phyloP scores from a whole-genome alignment of 1,140 invertebrate genomes.

The Laodelphax striatellus region DNA sequence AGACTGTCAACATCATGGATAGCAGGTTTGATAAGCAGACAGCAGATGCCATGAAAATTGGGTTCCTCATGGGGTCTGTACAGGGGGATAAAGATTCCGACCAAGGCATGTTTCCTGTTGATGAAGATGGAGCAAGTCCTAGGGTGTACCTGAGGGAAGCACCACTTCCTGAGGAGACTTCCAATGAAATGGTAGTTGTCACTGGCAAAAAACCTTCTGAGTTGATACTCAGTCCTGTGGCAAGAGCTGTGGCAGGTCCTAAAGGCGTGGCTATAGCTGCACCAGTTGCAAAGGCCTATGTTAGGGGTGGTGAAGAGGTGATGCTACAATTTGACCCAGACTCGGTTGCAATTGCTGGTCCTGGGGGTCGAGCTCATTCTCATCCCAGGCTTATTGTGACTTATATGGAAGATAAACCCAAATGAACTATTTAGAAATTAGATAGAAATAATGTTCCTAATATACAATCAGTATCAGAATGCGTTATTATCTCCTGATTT shows the following conservation, averaged over 20 bases:
- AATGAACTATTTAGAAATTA: neutral
- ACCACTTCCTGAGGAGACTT: neutral
- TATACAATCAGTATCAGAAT: no score
- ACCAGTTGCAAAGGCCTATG: slow-evolving; percentile 44
- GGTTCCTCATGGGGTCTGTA: neutral
- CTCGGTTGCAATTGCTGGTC: slow-evolving; percentile 54
- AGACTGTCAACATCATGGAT: neutral
- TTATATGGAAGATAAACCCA: slow-evolving; percentile 16
- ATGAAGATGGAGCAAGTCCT: neutral
- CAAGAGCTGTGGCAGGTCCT: slow-evolving; percentile 45
- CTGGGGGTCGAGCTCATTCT: slow-evolving; percentile 54
- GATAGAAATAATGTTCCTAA: no score
- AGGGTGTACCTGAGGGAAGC: neutral
- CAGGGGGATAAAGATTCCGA: neutral
- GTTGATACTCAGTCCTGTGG: slow-evolving; percentile 46
- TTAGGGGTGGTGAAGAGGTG: slow-evolving; percentile 37
- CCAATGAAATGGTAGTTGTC: neutral
- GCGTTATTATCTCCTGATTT: no score
- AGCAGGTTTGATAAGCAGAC: no score
- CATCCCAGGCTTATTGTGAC: slow-evolving; percentile 41
- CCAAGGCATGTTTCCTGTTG: neutral
- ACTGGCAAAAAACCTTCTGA: slow-evolving; percentile 25
- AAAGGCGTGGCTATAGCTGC: slow-evolving; percentile 52
- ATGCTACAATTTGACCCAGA: slow-evolving; percentile 47
- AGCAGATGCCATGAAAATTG: neutral